Base-by-base conservation (phyloP, 2,888 invertebrate genomes). In the Julus scanicus region DNA sequence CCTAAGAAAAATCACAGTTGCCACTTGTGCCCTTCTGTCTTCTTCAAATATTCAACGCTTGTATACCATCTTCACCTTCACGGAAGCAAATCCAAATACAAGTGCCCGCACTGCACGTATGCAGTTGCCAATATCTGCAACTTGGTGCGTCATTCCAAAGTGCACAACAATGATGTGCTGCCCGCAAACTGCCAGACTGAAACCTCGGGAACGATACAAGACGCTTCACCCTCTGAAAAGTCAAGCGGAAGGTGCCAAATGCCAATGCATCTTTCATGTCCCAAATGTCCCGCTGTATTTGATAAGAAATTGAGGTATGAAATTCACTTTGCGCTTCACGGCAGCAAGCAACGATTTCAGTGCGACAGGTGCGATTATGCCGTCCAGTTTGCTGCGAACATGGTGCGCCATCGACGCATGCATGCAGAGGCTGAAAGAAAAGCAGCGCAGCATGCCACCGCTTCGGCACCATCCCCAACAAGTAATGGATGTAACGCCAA, bases 361-460 rank as follows among this genome's bases (percentile, higher is more conserved):
- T 97, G 97, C 93, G 95, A 96, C 90, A 93, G 95, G 84, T 97
- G 97, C 92, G 97, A 97, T 92, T 97, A 97, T 92, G 96, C 97
- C 1, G 97, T 97, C 0, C 96, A 96, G 90, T 96, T 96, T 92
- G 96, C 95, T 90, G 96, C 96, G 1, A 96, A 96, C 91, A 95
- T 96, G 90, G 94, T 95, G 63, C 97, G 97, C 91, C 97, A 97
- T 91, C 93, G 95, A 92, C 95, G 95, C 89, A 96, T 97, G 91
- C 97, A 97, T 92, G 89, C 89, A 11, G 89, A 89, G 57, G 90
- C 91, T 89, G 91, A 91, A 89, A 92, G 92, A 89, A 90, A 63
- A 17, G 37, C 87, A 20, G 44, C 88, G 11, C 29, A 57, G 63
- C 48, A 87, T 89, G 87, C 89, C 63, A 89, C 71, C 88, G 87